Conservation (phyloP, 30 jellyfish, hydroid and myxozoan species). For the Turritopsis dohrnii region DNA sequence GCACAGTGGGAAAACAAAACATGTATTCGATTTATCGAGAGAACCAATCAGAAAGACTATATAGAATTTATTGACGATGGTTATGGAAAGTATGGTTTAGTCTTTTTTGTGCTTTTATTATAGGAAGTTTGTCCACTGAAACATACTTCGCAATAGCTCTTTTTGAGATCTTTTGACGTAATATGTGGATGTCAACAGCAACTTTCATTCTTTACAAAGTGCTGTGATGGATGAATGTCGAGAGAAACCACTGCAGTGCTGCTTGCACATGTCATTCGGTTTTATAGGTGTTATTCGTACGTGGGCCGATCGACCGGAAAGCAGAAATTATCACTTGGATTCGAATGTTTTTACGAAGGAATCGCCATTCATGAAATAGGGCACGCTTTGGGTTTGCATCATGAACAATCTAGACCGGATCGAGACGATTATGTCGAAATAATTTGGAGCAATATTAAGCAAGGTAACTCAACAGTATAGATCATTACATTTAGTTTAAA, state of each 20-base stretch:
- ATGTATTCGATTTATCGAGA: slow-evolving; percentile 56
- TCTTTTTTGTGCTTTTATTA: not conserved
- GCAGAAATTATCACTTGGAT: slow-evolving; percentile 74
- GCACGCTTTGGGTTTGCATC: slow-evolving; percentile 75
- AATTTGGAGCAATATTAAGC: slow-evolving; percentile 66
- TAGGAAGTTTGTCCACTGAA: not conserved
- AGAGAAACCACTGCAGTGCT: no score
- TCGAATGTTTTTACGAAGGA: slow-evolving; percentile 77
- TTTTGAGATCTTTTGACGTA: no score
- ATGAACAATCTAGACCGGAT: slow-evolving; percentile 93
- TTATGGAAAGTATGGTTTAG: slow-evolving; percentile 49
- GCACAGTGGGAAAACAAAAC: slow-evolving; percentile 71
- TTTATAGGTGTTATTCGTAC: slow-evolving; percentile 68
- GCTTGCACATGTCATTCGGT: no score
- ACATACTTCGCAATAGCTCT: no score
- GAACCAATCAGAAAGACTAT: slow-evolving; percentile 68
- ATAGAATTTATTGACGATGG: slow-evolving; percentile 76
- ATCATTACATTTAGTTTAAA: no score
- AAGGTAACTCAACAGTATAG: no score
- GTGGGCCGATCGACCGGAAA: slow-evolving; percentile 85
- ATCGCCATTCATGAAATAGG: slow-evolving; percentile 91
- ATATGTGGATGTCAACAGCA: no score
- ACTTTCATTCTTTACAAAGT: no score
- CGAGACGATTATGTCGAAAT: slow-evolving; percentile 69
- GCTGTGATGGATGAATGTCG: no score